phyloP scores from a whole-genome alignment of 2,888 invertebrate genomes.

The Stictocephala bisonia region DNA sequence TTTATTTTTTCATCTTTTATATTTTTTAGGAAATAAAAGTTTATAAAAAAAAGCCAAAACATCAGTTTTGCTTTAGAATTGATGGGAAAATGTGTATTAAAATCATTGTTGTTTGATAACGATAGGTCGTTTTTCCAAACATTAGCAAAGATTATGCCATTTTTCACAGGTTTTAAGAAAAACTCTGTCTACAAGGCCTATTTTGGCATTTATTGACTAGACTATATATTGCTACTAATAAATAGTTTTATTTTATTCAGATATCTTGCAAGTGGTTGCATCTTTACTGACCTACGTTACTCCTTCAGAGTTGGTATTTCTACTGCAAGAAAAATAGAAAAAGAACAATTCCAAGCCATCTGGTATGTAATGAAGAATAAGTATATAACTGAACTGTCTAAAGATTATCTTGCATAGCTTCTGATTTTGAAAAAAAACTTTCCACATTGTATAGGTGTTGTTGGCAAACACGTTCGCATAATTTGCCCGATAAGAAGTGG shows the following conservation, averaged over 20 bases:
- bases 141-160: no score
- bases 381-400: slow-evolving; percentile 52
- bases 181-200: no score
- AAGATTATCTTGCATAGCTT: slow-evolving; percentile 51
- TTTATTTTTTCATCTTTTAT: no score
- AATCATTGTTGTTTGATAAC: not conserved
- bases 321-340: slow-evolving; percentile 53
- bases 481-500: slow-evolving; percentile 53
- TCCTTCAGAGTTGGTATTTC: slow-evolving; percentile 54
- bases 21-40: no score
- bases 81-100: not conserved
- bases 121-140: not conserved
- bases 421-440: slow-evolving; percentile 57
- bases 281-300: slow-evolving; percentile 56
- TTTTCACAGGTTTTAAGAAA: no score
- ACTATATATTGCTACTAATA: no score
- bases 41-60: not conserved
- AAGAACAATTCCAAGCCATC: slow-evolving; percentile 53
- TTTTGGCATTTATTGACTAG: not conserved
- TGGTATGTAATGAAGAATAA: slow-evolving; percentile 53
- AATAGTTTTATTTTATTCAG: slow-evolving; percentile 48
- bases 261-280: slow-evolving; percentile 57
- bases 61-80: not conserved
- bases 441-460: slow-evolving; percentile 57
- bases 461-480: slow-evolving; percentile 56